These are phyloP conservation scores for Hestina assimilis DNA, from an alignment of 1,140 invertebrate species.

Conservation along the genomic window DNA sequence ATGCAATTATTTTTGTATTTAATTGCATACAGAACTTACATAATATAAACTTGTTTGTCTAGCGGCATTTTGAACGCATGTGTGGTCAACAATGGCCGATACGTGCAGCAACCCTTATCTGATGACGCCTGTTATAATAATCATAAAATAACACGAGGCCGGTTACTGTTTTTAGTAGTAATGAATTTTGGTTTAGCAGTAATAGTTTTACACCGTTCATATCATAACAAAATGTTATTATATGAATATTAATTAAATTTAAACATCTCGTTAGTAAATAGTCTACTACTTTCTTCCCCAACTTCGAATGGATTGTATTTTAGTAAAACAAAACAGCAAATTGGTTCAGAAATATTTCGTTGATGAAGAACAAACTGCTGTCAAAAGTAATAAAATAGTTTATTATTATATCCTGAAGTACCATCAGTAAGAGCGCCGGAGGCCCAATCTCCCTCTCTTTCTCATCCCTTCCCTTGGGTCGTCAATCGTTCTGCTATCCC, in stretches of 20 bases:
- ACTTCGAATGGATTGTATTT: too few species aligned
- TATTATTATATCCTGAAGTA: too few species aligned
- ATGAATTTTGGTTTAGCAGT: conserved; percentile 9
- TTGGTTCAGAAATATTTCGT: too few species aligned
- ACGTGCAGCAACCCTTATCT: conserved; percentile 28
- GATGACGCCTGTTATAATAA: conserved; percentile 21
- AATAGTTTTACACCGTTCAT: not conserved
- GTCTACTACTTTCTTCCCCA: too few species aligned
- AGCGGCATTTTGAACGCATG: conserved; percentile 21
- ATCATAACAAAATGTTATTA: not conserved
- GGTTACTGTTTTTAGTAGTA: conserved; percentile 9
- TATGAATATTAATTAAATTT: not conserved
- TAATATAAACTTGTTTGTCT: conserved; percentile 3
- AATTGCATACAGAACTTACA: not conserved
- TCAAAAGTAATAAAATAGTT: too few species aligned
- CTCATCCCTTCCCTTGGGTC: too few species aligned
- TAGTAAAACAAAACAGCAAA: too few species aligned
- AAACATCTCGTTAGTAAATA: too few species aligned
- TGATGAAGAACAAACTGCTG: too few species aligned
- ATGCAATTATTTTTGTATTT: not conserved
- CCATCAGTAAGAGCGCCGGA: too few species aligned
- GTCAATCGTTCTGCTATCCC: too few species aligned
- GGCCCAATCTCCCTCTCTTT: too few species aligned
- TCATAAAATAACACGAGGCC: conserved; percentile 11
- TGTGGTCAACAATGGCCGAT: conserved; percentile 29